These are phyloP conservation scores for Lucinisca nassula DNA, from an alignment of 2,888 invertebrate species.

Conservation along the genomic window DNA sequence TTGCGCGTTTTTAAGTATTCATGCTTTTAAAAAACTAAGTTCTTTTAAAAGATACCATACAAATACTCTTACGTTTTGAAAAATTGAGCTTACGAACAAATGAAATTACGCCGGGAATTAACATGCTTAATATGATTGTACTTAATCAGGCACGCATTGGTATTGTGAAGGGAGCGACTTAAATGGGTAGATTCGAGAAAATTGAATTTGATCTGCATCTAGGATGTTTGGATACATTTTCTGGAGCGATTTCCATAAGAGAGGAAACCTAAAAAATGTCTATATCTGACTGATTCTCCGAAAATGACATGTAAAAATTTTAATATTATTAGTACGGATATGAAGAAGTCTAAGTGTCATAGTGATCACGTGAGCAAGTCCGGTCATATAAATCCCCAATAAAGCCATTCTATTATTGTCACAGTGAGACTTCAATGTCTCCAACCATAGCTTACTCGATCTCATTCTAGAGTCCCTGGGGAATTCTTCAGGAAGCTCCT, in stretches of 20 bases:
- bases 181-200: not conserved
- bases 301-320: too few relatives aligned
- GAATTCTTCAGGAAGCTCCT: too few relatives aligned
- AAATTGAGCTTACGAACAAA: conserved; percentile 67
- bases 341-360: too few relatives aligned
- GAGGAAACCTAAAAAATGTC: not conserved
- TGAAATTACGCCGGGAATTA: conserved; percentile 45
- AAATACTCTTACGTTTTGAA: conserved; percentile 57
- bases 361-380: too few relatives aligned
- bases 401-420: too few relatives aligned
- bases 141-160: not conserved
- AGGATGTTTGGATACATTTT: not conserved
- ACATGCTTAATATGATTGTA: conserved; percentile 3
- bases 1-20: conserved; percentile 70
- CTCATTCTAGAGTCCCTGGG: too few relatives aligned
- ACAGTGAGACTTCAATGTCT: too few relatives aligned
- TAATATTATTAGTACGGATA: too few relatives aligned
- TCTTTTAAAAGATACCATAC: conserved; percentile 67
- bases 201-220: not conserved
- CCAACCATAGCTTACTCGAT: too few relatives aligned
- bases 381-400: too few relatives aligned
- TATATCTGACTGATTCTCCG: not conserved
- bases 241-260: not conserved
- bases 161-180: not conserved
- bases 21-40: conserved; percentile 71